Evolutionary conservation across 2,113 vertebrate genomes (phyloP), one percentile per base, ranked within the genome.

Genomic region (Scophthalmus maximus): DNA sequence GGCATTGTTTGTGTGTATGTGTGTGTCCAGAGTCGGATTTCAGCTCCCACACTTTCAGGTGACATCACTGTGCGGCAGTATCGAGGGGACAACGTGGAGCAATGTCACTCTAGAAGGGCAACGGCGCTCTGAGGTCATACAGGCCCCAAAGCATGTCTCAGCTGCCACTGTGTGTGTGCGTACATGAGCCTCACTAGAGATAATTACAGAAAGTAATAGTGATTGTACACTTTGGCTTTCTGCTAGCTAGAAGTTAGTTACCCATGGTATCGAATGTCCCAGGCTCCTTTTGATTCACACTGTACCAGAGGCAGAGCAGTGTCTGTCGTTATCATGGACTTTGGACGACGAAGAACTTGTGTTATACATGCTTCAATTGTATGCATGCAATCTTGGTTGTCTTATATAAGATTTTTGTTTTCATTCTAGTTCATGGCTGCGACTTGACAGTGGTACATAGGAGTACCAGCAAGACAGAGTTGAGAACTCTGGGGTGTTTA

Each of bases 31-130:
- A 42, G 47, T 88, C 71, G 27, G 52, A 68, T 92, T 88, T 81
- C 81, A 60, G 78, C 72, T 86, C 79, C 78, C 79, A 76, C 76
- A 72, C 88, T 78, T 76, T 68, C 6, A 50, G 64, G 51, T 87
- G 78, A 90, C 89, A 81, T 91, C 88, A 88, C 58, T 53, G 44
- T 32, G 65, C 20, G n/a, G 72, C 78, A 55, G 76, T 84, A 62
- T 58, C 34, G 12, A 62, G 36, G 49, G 46, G 65, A 89, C 73
- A 82, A 88, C 67, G 79, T 60, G 77, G 63, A 72, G 70, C 55
- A 29, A 61, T 82, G 86, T 88, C 86, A 90, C 84, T 80, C 29
- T 76, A 88, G 84, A 87, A 88, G 81, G 84, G 62, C 79, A 82
- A 68, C 81, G 32, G 30, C 36, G n/a, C 56, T 63, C 58, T 86